Percentiles rank a stretch among this genome's conserved stretches.
Conservation (phyloP, 2,888 invertebrate genomes). For the Ceraclea dissimilis region DNA sequence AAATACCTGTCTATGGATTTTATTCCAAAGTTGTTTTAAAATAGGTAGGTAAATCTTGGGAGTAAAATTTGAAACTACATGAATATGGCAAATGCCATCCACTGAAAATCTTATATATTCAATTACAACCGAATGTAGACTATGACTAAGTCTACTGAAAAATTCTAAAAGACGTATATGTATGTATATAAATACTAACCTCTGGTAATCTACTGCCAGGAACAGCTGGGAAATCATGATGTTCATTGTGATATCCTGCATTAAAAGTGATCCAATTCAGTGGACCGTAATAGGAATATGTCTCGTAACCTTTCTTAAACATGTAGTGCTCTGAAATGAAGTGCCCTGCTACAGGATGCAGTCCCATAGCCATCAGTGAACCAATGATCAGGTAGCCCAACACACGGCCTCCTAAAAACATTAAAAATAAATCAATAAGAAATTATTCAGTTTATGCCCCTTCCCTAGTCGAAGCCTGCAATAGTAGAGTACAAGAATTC, state of each 20-base stretch:
- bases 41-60: no score
- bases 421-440: conserved; percentile 6
- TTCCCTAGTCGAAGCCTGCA: no score
- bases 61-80: no score
- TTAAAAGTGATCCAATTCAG: conserved; percentile 96
- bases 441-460: background rate
- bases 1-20: no score
- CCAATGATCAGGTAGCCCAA: conserved; percentile 78
- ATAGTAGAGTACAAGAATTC: no score
- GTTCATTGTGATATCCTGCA: conserved; percentile 98
- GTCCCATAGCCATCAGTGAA: conserved; percentile 86
- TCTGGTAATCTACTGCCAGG: conserved; percentile 89
- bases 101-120: no score
- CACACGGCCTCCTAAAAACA: conserved; percentile 63
- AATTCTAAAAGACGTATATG: no score
- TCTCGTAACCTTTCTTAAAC: conserved; percentile 94
- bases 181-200: no score
- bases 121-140: no score
- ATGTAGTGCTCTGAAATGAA: conserved; percentile 99
- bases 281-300: conserved; percentile 96
- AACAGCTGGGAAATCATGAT: conserved; percentile 97
- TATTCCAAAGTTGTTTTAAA: no score
- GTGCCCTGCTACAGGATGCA: conserved; percentile 97
- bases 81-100: no score
- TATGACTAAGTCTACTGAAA: no score